phyloP scores from a whole-genome alignment of 2,888 invertebrate species.

The Pandemis corylana region DNA sequence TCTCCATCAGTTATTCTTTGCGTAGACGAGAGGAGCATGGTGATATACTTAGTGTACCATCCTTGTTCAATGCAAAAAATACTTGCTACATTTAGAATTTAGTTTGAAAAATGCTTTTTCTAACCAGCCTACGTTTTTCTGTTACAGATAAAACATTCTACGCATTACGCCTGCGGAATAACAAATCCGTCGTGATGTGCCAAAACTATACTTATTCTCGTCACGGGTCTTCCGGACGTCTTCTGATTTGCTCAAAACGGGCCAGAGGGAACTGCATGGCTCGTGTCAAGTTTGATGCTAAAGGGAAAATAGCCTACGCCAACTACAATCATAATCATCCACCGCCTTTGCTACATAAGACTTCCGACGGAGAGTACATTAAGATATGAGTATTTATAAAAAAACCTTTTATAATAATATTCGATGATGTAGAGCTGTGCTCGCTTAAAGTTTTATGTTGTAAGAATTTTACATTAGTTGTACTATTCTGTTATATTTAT shows the following conservation, averaged over 20 bases:
- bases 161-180: constrained; percentile 34
- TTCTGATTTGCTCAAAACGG: constrained; percentile 28
- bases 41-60: not conserved
- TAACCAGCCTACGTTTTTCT: not conserved
- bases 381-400: constrained; percentile 23
- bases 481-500: no score
- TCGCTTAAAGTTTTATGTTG: no score
- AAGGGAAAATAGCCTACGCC: constrained; percentile 36
- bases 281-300: constrained; percentile 29
- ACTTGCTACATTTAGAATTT: not conserved
- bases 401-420: no score
- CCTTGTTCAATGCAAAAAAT: not conserved
- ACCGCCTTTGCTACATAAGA: constrained; percentile 39
- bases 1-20: no score
- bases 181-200: constrained; percentile 38
- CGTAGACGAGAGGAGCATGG: no score
- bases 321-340: constrained; percentile 42
- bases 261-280: constrained; percentile 34
- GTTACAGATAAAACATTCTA: constrained; percentile 31
- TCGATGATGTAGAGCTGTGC: no score
- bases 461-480: no score
- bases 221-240: constrained; percentile 31
- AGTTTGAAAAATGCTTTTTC: not conserved
- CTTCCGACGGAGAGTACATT: constrained; percentile 36
- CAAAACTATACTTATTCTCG: constrained; percentile 39